Evolutionary conservation across 2,888 invertebrate species (phyloP).

Genomic region (Pheosia tremula): DNA sequence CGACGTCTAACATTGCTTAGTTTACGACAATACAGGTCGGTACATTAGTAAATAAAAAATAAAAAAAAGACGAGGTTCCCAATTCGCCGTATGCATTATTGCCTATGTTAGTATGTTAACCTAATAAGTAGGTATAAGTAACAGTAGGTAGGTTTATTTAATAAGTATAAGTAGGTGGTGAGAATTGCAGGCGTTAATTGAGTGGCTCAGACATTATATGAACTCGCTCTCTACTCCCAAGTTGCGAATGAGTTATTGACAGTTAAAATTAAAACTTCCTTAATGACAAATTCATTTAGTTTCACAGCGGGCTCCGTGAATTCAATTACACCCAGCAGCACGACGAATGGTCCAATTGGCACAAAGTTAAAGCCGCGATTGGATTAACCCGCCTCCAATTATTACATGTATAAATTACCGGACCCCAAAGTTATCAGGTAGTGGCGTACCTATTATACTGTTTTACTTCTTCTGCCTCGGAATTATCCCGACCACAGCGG

Average conservation of each 20-base stretch:
- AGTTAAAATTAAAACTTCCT: constrained; percentile 22
- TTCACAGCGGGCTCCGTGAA: constrained; percentile 23
- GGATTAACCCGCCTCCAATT: constrained; percentile 35
- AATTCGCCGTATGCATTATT: too few species aligned
- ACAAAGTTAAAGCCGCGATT: constrained; percentile 38
- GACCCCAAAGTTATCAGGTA: constrained; percentile 14
- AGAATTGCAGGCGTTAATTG: background rate
- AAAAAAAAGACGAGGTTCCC: too few species aligned
- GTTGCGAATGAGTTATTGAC: constrained; percentile 29
- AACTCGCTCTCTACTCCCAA: background rate
- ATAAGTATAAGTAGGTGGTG: background rate
- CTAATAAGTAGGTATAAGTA: too few species aligned
- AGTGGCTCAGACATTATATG: background rate
- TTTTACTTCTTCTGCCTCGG: background rate
- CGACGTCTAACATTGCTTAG: too few species aligned
- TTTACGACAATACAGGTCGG: too few species aligned
- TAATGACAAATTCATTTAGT: constrained; percentile 34
- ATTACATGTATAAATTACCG: constrained; percentile 33
- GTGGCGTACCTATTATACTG: background rate
- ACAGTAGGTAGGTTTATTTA: too few species aligned
- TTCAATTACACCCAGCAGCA: constrained; percentile 38
- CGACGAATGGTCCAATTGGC: constrained; percentile 34
- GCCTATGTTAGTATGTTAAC: too few species aligned
- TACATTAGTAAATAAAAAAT: too few species aligned
- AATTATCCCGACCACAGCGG: background rate